phyloP scores from a whole-genome alignment of 2,113 vertebrate species.

The Craseonycteris thonglongyai region DNA sequence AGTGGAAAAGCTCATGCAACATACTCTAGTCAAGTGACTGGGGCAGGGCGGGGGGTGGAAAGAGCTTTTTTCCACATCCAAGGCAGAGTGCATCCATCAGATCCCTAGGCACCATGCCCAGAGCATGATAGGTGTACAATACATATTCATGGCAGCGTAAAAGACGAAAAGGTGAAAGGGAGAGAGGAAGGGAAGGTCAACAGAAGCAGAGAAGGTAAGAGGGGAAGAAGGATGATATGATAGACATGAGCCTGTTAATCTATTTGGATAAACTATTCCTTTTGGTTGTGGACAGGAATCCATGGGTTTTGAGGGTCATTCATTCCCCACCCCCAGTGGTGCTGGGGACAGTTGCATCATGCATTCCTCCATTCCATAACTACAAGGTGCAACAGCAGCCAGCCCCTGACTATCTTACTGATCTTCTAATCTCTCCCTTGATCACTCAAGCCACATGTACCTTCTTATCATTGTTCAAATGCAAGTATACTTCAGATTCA shows the following conservation, averaged over 20 bases:
- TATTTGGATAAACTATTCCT: not conserved
- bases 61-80: not conserved
- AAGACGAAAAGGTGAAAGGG: not conserved
- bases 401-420: not conserved
- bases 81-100: not conserved
- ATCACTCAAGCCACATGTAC: not conserved
- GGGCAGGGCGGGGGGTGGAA: not conserved
- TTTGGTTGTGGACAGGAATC: not conserved
- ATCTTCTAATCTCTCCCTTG: not conserved
- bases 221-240: not conserved
- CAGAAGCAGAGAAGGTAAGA: not conserved
- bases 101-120: not conserved
- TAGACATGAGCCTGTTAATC: not conserved
- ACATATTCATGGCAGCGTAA: not conserved
- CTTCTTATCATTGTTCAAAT: not conserved
- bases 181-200: not conserved
- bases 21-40: not conserved
- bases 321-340: not conserved
- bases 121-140: accelerated
- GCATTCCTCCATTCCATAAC: accelerated
- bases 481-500: not conserved
- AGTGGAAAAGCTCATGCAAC: not conserved
- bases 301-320: not conserved
- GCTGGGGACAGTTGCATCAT: not conserved
- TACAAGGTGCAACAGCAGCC: not conserved